These are phyloP conservation scores for Parelbella ahira DNA, from an alignment of 2,888 invertebrate genomes.

Conservation along the genomic window DNA sequence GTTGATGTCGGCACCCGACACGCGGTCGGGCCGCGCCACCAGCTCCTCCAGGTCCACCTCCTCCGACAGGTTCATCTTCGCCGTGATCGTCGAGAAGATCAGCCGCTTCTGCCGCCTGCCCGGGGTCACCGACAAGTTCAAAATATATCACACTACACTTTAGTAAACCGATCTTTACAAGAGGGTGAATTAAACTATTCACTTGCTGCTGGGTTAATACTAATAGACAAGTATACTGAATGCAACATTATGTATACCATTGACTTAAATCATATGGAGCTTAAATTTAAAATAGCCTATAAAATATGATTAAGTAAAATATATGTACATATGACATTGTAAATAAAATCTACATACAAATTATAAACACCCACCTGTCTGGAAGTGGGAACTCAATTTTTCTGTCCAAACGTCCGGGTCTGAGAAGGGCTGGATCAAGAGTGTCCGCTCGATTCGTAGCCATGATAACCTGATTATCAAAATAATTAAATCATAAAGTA, in stretches of 20 bases:
- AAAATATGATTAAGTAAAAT: too few relatives aligned
- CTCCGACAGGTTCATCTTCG: slow-evolving; percentile 98
- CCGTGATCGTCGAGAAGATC: slow-evolving; percentile 98
- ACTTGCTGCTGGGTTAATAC: too few relatives aligned
- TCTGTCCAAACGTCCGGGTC: slow-evolving; percentile 97
- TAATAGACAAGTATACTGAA: too few relatives aligned
- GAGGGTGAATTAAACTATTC: too few relatives aligned
- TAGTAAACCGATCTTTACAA: too few relatives aligned
- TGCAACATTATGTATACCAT: too few relatives aligned
- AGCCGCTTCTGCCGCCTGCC: slow-evolving; percentile 93
- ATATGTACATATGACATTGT: too few relatives aligned
- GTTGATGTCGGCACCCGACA: slow-evolving; percentile 99
- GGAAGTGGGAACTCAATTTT: slow-evolving; percentile 99
- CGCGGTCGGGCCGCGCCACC: slow-evolving; percentile 98
- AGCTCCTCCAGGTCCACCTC: slow-evolving; percentile 99
- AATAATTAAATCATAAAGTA: slow-evolving; percentile 4
- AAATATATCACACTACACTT: too few relatives aligned
- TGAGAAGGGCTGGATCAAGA: slow-evolving; percentile 96
- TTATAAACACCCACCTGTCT: slow-evolving; percentile 85
- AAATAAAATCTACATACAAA: too few relatives aligned
- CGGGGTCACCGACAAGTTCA: too few relatives aligned
- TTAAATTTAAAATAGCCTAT: too few relatives aligned
- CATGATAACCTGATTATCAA: slow-evolving; percentile 89
- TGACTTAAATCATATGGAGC: too few relatives aligned
- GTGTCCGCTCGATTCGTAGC: slow-evolving; percentile 99